A percentile compares a stretch with the other conserved stretches of the same genome.
These are phyloP conservation scores for Oryzias celebensis DNA, from an alignment of 2,113 vertebrate species.

Conservation along the genomic window DNA sequence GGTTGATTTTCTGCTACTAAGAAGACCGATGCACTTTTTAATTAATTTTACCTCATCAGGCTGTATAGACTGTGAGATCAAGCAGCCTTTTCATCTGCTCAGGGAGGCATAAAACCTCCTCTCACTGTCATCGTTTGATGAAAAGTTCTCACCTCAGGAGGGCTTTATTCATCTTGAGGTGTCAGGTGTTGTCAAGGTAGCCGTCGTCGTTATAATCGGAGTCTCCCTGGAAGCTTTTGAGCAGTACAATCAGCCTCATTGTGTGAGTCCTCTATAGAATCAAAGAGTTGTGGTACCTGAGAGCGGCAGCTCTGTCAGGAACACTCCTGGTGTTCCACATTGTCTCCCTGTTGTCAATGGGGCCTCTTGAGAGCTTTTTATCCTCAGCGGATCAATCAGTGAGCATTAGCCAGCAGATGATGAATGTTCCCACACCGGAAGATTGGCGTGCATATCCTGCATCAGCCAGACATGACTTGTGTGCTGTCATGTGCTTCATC, in stretches of 20 bases:
- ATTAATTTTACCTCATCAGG: neutral
- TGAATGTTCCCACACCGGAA: slow-evolving; percentile 52
- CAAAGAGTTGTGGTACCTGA: slow-evolving; percentile 36
- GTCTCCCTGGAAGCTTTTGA: slow-evolving; percentile 7
- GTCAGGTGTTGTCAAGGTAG: slow-evolving; percentile 6
- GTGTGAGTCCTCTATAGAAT: slow-evolving; percentile 24
- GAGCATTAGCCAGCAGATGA: slow-evolving; percentile 59
- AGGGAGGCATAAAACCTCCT: neutral
- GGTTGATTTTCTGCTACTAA: neutral
- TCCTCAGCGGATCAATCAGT: slow-evolving; percentile 63
- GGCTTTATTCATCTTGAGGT: slow-evolving; percentile 10
- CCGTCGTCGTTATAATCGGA: slow-evolving; percentile 3
- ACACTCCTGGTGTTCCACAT: slow-evolving; percentile 36
- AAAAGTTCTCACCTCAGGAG: slow-evolving; percentile 2
- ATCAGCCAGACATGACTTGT: slow-evolving; percentile 28
- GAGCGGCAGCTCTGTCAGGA: slow-evolving; percentile 38
- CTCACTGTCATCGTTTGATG: slow-evolving; percentile 5
- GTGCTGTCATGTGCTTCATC: slow-evolving; percentile 14
- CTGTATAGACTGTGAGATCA: neutral
- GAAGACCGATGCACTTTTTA: neutral
- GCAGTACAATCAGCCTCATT: slow-evolving; percentile 26
- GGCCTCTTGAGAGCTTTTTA: slow-evolving; percentile 47
- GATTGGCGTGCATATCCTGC: slow-evolving; percentile 55
- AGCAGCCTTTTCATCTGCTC: neutral
- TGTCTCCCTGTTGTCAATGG: slow-evolving; percentile 22